Evolutionary conservation across 2,113 vertebrate genomes (phyloP).

Genomic region (Rostratula benghalensis): DNA sequence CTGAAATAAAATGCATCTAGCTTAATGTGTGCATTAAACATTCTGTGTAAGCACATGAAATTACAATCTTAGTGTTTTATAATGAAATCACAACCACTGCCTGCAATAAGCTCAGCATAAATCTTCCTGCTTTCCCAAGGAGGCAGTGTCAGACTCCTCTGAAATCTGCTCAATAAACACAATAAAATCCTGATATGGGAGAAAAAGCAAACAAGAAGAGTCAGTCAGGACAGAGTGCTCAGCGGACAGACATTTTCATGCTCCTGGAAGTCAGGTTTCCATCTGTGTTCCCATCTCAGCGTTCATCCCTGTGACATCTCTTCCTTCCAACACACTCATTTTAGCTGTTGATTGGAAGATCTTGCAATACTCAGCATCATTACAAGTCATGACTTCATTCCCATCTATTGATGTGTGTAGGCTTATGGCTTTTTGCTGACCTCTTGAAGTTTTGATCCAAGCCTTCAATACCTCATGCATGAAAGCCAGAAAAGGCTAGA

Average conservation of each 20-base stretch:
- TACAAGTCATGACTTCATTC: slow-evolving; percentile 19
- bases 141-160: not conserved
- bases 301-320: not conserved
- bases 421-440: not conserved
- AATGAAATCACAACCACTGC: slow-evolving; percentile 25
- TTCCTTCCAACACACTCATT: not conserved
- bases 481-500: not conserved
- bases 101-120: slow-evolving; percentile 33
- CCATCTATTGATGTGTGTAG: slow-evolving; percentile 3
- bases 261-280: not conserved
- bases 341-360: not conserved
- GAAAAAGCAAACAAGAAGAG: not conserved
- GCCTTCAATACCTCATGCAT: not conserved
- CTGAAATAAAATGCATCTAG: slow-evolving; percentile 13
- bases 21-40: slow-evolving; percentile 40
- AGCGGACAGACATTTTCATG: not conserved
- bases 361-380: not conserved
- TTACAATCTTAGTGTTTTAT: slow-evolving; percentile 10
- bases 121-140: not conserved
- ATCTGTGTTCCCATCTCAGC: not conserved
- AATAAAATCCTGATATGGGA: not conserved
- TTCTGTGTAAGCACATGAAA: slow-evolving; percentile 19
- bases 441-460: slow-evolving; percentile 2
- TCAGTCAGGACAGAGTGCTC: not conserved
- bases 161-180: not conserved